Conservation (phyloP, 2,113 vertebrate species). For the Psilopsiagon aurifrons region DNA sequence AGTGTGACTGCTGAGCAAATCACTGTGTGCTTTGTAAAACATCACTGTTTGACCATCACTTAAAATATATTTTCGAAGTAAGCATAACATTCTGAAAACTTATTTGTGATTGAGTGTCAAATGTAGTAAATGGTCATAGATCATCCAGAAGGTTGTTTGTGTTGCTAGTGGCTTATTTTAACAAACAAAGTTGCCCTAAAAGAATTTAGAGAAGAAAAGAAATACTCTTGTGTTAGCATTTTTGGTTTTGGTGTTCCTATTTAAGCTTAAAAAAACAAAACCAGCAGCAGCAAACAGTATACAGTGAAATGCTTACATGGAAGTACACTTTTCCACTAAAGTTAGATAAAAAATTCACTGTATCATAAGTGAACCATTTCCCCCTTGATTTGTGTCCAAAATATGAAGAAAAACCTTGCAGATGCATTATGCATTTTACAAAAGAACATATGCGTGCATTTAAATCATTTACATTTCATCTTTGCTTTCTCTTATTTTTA, state of each 20-base stretch:
- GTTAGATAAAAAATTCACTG: constrained; percentile 59
- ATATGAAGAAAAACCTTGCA: constrained; percentile 58
- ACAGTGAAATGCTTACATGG: neutral
- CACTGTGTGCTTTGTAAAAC: neutral
- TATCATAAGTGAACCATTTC: constrained; percentile 55
- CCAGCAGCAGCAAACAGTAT: neutral
- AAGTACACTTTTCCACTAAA: constrained; percentile 19
- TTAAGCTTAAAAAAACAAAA: neutral
- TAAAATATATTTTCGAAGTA: neutral
- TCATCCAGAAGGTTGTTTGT: neutral
- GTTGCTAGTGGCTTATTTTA: neutral
- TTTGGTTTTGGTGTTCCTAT: neutral
- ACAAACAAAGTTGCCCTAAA: neutral
- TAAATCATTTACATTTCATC: constrained; percentile 72
- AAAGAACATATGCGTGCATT: constrained; percentile 64
- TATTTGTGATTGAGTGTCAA: neutral
- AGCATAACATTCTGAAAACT: neutral
- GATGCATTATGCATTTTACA: constrained; percentile 70
- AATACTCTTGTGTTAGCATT: neutral
- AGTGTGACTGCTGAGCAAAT: neutral
- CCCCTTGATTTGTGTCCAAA: constrained; percentile 68
- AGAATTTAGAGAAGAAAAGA: neutral
- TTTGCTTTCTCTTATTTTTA: constrained; percentile 67
- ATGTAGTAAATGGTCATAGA: neutral
- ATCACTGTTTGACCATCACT: neutral